Evolutionary conservation across 2,797 vertebrate species (phyloP).

Genomic region (Mycteria americana): DNA sequence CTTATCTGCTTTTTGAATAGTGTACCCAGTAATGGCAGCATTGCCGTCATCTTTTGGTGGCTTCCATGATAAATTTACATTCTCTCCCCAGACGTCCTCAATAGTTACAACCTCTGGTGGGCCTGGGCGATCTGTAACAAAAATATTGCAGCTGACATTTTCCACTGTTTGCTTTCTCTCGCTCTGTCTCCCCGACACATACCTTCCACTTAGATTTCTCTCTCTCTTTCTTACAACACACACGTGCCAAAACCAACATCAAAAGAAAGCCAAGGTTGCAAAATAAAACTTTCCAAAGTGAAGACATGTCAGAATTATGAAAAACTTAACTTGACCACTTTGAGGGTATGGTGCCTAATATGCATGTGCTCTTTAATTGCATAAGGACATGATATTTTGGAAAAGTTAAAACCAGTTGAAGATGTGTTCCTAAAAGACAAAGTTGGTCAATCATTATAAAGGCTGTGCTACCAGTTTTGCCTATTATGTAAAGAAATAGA

Average conservation of each 20-base stretch:
- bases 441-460: neutral
- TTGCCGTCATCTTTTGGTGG: constrained; percentile 93
- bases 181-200: neutral
- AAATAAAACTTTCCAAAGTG: neutral
- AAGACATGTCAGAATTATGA: neutral
- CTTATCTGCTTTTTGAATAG: constrained; percentile 98
- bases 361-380: neutral
- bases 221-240: neutral
- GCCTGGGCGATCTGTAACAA: constrained; percentile 86
- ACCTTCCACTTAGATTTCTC: neutral
- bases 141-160: neutral
- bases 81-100: constrained; percentile 95
- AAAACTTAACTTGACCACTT: neutral
- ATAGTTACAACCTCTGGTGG: constrained; percentile 89
- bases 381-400: neutral
- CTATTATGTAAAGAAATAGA: neutral
- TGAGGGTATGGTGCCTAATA: neutral
- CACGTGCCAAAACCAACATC: neutral
- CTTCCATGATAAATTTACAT: constrained; percentile 93
- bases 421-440: neutral
- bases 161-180: neutral
- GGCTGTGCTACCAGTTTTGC: neutral
- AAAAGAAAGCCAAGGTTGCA: neutral
- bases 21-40: constrained; percentile 94
- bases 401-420: neutral